A percentile compares a stretch with the other conserved stretches of the same genome.
phyloP scores from a whole-genome alignment of 2,888 invertebrate genomes.

The Philaethria dido region DNA sequence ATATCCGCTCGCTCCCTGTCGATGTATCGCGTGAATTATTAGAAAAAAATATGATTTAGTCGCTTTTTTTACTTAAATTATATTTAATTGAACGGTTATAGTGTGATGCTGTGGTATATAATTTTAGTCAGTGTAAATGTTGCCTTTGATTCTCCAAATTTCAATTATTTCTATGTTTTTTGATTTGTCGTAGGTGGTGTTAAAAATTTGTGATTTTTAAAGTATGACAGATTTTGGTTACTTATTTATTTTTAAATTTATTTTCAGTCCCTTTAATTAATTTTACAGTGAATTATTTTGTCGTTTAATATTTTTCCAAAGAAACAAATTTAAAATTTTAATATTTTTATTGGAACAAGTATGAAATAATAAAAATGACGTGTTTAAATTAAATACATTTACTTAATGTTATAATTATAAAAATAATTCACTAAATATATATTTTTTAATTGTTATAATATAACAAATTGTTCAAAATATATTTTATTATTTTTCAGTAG shows the following conservation, averaged over 20 bases:
- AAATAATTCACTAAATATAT: too few relatives aligned
- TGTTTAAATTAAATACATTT: too few relatives aligned
- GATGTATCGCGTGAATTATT: background rate
- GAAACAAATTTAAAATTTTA: too few relatives aligned
- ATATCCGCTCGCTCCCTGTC: background rate
- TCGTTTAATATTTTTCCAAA: too few relatives aligned
- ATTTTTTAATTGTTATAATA: too few relatives aligned
- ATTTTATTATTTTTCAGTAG: too few relatives aligned
- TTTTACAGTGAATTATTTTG: too few relatives aligned
- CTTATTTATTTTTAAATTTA: background rate
- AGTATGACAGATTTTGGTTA: background rate
- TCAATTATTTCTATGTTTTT: background rate
- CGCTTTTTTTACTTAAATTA: slow-evolving; percentile 2
- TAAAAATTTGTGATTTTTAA: background rate
- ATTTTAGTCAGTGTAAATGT: background rate
- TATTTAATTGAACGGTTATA: slow-evolving; percentile 2
- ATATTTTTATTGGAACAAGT: too few relatives aligned
- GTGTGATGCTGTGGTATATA: background rate
- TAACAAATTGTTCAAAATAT: too few relatives aligned
- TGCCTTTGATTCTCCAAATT: background rate
- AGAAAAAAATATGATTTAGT: background rate
- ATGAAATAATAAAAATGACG: too few relatives aligned
- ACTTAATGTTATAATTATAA: too few relatives aligned
- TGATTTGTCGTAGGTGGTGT: background rate
- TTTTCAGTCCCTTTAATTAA: too few relatives aligned